Conservation (phyloP, 2,113 vertebrate genomes). For the Ciconia maguari region DNA sequence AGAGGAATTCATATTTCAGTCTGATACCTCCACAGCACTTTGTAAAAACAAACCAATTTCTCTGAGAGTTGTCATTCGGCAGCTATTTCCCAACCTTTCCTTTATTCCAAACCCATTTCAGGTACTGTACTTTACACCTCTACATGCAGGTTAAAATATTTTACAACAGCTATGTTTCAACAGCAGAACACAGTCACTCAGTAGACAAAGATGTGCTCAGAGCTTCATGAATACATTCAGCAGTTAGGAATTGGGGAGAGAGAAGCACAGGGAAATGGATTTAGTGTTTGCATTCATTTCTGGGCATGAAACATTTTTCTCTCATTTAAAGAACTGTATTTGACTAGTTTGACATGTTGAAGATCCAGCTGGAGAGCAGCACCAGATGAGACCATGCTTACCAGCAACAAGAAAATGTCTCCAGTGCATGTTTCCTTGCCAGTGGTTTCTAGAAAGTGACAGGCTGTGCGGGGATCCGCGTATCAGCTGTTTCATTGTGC, state of each 20-base stretch:
- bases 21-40: neutral
- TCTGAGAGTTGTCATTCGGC: neutral
- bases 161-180: conserved; percentile 24
- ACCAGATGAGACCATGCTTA: conserved; percentile 54
- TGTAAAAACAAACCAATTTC: conserved; percentile 12
- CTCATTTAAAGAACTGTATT: conserved; percentile 66
- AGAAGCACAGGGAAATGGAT: conserved; percentile 48
- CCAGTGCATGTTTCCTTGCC: conserved; percentile 43
- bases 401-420: conserved; percentile 53
- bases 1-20: neutral
- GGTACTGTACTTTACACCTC: conserved; percentile 10
- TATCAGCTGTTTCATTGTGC: conserved; percentile 18
- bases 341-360: conserved; percentile 59
- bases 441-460: conserved; percentile 38
- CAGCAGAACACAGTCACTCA: conserved; percentile 25
- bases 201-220: conserved; percentile 41
- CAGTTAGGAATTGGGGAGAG: conserved; percentile 51
- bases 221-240: conserved; percentile 71
- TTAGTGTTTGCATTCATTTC: conserved; percentile 66
- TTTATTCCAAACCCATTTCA: neutral
- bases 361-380: conserved; percentile 62
- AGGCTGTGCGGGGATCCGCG: neutral
- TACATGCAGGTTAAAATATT: conserved; percentile 24
- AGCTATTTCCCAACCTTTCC: neutral
- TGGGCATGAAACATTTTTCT: conserved; percentile 57